Evolutionary conservation across 2,888 invertebrate genomes (phyloP), one percentile per base, ranked within the genome.

Genomic region (Octonoba sinensis): DNA sequence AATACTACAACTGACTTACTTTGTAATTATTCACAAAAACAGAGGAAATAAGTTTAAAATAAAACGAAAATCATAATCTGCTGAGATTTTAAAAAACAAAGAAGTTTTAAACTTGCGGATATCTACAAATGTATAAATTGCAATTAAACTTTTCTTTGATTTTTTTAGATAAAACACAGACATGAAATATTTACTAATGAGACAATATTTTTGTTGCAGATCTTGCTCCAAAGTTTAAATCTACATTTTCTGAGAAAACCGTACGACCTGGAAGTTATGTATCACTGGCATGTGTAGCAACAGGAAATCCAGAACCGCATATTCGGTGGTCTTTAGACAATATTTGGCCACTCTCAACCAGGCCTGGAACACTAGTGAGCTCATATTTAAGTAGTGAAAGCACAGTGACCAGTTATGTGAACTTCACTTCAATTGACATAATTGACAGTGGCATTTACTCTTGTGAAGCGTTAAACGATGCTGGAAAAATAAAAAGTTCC

Each of bases 151-250:
- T n/a, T n/a, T n/a, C n/a, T n/a, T n/a, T n/a, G n/a, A n/a, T n/a
- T n/a, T n/a, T n/a, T n/a, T n/a, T n/a, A n/a, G n/a, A n/a, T n/a
- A n/a, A n/a, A n/a, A n/a, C n/a, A n/a, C n/a, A n/a, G n/a, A n/a
- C n/a, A n/a, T n/a, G n/a, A n/a, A n/a, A n/a, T n/a, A n/a, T n/a
- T n/a, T n/a, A n/a, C n/a, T n/a, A n/a, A n/a, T n/a, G n/a, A n/a
- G n/a, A n/a, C n/a, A n/a, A n/a, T n/a, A n/a, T 36, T 51, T 64
- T 57, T 82, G 49, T 73, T 84, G 8, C 85, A 89, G 89, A 89
- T 66, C 86, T 88, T 4, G 86, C 86, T 36, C 89, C 89, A 8
- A 83, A 86, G 11, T 84, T 89, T n/a, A 81, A 87, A 16, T 86
- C 79, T 16, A 74, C 83, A 0, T 86, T 86, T 65, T 60, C 69